Evolutionary conservation across 2,113 vertebrate species (phyloP), one percentile per base, ranked within the genome.

Genomic region (Meles meles): DNA sequence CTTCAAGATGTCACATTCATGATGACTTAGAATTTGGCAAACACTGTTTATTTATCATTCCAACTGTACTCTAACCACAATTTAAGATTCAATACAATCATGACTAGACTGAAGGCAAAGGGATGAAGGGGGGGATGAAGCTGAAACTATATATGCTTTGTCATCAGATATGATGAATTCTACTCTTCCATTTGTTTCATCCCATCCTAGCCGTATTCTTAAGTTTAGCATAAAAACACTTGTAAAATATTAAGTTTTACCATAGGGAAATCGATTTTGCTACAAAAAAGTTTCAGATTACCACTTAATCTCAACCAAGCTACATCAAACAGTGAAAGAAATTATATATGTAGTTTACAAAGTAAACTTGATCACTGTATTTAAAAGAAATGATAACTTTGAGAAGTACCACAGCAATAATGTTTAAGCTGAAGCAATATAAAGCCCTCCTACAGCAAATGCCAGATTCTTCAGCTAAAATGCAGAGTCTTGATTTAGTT

Each of bases 321-420:
- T 97, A 98, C 69, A 97, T 95, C 71, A 98, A 92, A 97, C 57
- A 96, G 79, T 96, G 88, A 98, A 98, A 97, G 85, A 95, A 98
- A 98, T 98, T 98, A 98, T 57, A 97, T 80, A 89, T 90, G 98
- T 87, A 81, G 59, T 82, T 94, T 93, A 97, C 97, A 97, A 89
- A 98, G 97, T 96, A 97, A 98, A 97, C 42, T 96, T 97, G 97
- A 98, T 98, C 97, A 98, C 97, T 98, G 80, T 97, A 98, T 80
- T 98, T 98, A 98, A 97, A 98, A 98, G 77, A 98, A 98, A 95
- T 97, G 97, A 98, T 98, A 97, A 97, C 97, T 96, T 95, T 97
- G 97, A 97, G 93, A 96, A 97, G 88, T 98, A 98, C 93, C 96
- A 93, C 97, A 98, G 92, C 21, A 96, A 77, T 69, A 97, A 97